Percentiles rank a stretch among this genome's conserved stretches.
Conservation (phyloP, 2,113 vertebrate species). For the Mixornis gularis region DNA sequence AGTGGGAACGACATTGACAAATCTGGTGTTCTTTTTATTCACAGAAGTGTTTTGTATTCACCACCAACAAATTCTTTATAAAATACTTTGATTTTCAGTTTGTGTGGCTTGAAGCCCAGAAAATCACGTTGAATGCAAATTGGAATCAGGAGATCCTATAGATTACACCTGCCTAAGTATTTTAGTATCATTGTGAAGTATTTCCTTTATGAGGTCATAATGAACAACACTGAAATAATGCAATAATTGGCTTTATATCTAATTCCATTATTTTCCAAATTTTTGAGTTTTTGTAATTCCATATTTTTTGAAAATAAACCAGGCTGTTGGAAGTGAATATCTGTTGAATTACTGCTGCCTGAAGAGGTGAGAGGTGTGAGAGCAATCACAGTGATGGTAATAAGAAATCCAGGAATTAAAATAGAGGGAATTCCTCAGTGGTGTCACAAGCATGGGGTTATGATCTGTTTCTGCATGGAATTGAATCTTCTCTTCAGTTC, state of each 20-base stretch:
- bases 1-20: neutral
- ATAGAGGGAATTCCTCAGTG: neutral
- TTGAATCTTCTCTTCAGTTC: neutral
- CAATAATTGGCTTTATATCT: neutral
- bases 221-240: neutral
- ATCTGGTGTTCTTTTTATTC: constrained; percentile 62
- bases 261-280: neutral
- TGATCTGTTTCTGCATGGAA: neutral
- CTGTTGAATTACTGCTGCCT: neutral
- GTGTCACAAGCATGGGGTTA: neutral
- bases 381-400: neutral
- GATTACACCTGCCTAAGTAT: neutral
- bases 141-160: neutral
- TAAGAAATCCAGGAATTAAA: neutral
- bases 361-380: neutral
- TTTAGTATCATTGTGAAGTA: neutral
- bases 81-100: neutral
- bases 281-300: neutral
- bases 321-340: constrained; percentile 56
- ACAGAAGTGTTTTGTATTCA: constrained; percentile 49
- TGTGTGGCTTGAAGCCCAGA: neutral
- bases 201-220: neutral
- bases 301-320: neutral
- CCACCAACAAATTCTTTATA: constrained; percentile 23
- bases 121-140: neutral